phyloP scores from a whole-genome alignment of 2,888 invertebrate genomes.

The Phaedon cochleariae region DNA sequence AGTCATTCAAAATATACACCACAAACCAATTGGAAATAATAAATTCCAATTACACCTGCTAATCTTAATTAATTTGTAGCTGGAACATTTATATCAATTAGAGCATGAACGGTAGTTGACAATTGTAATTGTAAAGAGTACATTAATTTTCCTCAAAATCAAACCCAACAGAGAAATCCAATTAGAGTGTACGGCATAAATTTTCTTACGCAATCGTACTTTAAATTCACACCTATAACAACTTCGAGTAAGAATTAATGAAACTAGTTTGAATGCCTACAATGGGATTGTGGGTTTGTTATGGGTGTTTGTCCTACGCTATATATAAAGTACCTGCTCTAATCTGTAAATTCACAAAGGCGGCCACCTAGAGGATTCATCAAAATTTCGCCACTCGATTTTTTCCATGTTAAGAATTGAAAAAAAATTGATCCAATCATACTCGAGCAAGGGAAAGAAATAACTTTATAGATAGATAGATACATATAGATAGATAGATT shows the following conservation, averaged over 20 bases:
- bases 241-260: slow-evolving; percentile 33
- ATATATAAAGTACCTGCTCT: no score
- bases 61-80: slow-evolving; percentile 45
- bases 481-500: no score
- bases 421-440: no score
- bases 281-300: slow-evolving; percentile 34
- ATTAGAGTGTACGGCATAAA: slow-evolving; percentile 41
- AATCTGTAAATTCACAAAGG: no score
- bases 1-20: neutral
- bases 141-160: slow-evolving; percentile 41
- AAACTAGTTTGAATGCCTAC: slow-evolving; percentile 39
- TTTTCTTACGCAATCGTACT: slow-evolving; percentile 34
- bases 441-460: no score
- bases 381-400: no score
- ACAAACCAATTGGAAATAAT: slow-evolving; percentile 26
- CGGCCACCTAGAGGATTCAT: no score
- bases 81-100: slow-evolving; percentile 48
- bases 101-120: slow-evolving; percentile 40
- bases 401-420: no score
- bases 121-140: slow-evolving; percentile 36
- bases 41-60: slow-evolving; percentile 44
- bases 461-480: no score
- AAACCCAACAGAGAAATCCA: slow-evolving; percentile 43
- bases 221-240: slow-evolving; percentile 40
- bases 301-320: slow-evolving; percentile 37